These are phyloP conservation scores for Scortum barcoo DNA, from an alignment of 2,113 vertebrate species.

Conservation along the genomic window DNA sequence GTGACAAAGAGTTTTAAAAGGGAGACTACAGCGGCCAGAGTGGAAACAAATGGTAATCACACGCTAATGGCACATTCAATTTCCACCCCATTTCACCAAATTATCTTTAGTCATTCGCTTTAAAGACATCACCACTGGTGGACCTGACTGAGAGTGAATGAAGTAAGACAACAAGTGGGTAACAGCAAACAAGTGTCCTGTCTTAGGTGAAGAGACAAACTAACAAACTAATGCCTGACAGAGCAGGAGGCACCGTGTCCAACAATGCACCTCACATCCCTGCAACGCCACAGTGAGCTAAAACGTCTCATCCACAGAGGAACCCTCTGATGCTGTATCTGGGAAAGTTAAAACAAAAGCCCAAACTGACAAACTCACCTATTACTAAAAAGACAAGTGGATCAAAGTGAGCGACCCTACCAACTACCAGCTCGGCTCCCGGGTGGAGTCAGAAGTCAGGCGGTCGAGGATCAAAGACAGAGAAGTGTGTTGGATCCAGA, in stretches of 20 bases:
- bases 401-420: constrained; percentile 18
- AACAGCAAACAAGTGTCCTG: no score
- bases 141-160: background rate
- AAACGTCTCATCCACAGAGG: background rate
- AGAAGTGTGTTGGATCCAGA: background rate
- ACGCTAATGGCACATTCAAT: background rate
- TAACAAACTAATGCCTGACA: no score
- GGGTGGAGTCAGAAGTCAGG: background rate
- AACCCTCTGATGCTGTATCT: background rate
- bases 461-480: background rate
- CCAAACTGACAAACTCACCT: background rate
- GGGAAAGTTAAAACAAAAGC: background rate
- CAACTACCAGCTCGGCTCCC: background rate
- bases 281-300: background rate
- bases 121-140: background rate
- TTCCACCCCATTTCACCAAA: background rate
- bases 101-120: background rate
- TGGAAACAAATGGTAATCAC: background rate
- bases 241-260: background rate
- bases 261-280: background rate
- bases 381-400: background rate
- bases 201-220: no score
- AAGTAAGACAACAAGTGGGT: no score
- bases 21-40: background rate
- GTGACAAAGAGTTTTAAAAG: background rate